Evolutionary conservation across 2,797 vertebrate species (phyloP), one percentile per base, ranked within the genome.

Genomic region (Fratercula arctica): DNA sequence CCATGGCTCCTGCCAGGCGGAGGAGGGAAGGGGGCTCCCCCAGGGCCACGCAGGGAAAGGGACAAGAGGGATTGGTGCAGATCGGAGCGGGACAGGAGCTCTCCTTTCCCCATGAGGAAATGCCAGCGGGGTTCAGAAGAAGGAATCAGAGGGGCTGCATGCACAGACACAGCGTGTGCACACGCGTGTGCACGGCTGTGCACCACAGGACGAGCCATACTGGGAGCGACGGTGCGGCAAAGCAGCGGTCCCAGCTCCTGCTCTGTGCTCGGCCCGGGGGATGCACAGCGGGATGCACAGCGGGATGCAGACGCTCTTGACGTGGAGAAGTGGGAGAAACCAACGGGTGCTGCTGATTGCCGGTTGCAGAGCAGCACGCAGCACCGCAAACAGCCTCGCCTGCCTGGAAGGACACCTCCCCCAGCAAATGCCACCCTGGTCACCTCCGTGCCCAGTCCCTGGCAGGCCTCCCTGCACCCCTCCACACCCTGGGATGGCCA

Each of bases 1-100:
- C 7, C 48, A 2, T 0, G 3, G 45, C 33, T 66, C 15, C 16
- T 13, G 76, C 35, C 79, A 43, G 29, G 37, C 1, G 0, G 3
- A 46, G 72, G 18, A 76, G 56, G 64, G 53, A 33, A 59, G 21
- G 51, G 37, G 59, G 48, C 9, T 60, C 66, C 39, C 11, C 4
- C 0, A 0, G 33, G 12, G 11, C 43, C 67, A 29, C 0, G 3
- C 9, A 7, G 43, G 54, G 63, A 87, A 86, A 54, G 11, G 72
- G 53, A 48, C 31, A 35, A 26, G 63, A 66, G 29, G 66, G 76
- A 48, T 9, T 0, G 1, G 43, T 3, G 3, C 12, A 1, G 59
- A 24, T 11, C 0, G 0, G 45, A 59, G 72, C 0, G 1, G 59
- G 59, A 5, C 60, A 23, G 79, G 84, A 86, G 28, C 43, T 48